Conservation (phyloP, 2,888 invertebrate genomes). For the Leptinotarsa haldemani region DNA sequence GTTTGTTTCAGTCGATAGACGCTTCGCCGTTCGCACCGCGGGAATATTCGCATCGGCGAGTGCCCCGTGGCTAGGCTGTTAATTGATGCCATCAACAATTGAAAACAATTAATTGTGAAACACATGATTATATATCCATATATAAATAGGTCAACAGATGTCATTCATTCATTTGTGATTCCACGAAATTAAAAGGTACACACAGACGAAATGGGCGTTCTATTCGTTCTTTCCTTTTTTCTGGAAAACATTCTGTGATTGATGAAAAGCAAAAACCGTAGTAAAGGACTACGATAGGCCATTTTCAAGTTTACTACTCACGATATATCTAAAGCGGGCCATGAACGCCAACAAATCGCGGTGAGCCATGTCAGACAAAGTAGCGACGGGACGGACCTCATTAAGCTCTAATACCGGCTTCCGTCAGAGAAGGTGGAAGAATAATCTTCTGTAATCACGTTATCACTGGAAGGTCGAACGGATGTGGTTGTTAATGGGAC, state of each 20-base stretch:
- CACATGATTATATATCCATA: neutral
- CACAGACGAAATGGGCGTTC: neutral
- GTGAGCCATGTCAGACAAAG: conserved; percentile 25
- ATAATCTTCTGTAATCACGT: conserved; percentile 27
- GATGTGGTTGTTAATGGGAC: neutral
- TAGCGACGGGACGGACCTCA: conserved; percentile 24
- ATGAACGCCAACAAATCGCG: conserved; percentile 20
- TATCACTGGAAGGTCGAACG: conserved; percentile 36
- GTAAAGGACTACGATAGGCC: conserved; percentile 37
- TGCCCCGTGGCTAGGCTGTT: no score
- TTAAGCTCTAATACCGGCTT: conserved; percentile 12
- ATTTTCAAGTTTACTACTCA: conserved; percentile 38
- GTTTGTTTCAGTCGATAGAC: no score
- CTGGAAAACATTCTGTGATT: conserved; percentile 11
- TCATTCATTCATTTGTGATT: neutral
- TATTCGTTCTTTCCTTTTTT: neutral
- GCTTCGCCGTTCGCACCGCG: no score
- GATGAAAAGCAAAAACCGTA: conserved; percentile 21
- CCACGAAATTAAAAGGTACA: neutral
- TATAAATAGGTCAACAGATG: neutral
- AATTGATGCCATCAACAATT: neutral
- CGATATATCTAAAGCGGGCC: conserved; percentile 16
- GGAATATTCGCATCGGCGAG: no score
- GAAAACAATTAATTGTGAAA: neutral
- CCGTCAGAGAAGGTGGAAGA: conserved; percentile 16